Conservation (phyloP, 2,888 invertebrate species). For the Aporophyla lueneburgensis region DNA sequence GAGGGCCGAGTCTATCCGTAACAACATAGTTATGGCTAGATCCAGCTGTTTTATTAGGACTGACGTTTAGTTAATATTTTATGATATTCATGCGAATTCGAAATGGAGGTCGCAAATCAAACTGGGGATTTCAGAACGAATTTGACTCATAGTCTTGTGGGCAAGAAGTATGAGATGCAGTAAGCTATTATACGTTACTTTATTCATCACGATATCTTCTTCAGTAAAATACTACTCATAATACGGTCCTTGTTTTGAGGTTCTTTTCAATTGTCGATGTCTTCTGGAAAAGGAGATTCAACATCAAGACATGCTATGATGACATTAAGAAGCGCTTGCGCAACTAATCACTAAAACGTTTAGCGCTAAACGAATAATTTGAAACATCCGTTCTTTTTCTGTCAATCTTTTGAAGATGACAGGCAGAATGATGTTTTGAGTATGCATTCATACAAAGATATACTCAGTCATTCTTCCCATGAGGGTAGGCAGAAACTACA, state of each 20-base stretch:
- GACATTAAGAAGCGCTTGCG: neutral
- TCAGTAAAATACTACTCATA: neutral
- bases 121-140: neutral
- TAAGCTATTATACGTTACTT: neutral
- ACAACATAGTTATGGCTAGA: slow-evolving; percentile 12
- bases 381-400: too few relatives aligned
- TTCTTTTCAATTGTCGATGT: neutral
- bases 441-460: too few relatives aligned
- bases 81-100: slow-evolving; percentile 19
- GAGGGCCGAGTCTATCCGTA: neutral
- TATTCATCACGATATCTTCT: neutral
- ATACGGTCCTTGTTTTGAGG: neutral
- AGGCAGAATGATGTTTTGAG: too few relatives aligned
- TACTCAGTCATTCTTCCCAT: too few relatives aligned
- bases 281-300: neutral
- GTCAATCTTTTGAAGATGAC: too few relatives aligned
- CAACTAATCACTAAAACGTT: too few relatives aligned
- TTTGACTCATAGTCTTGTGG: neutral
- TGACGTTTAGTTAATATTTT: slow-evolving; percentile 40
- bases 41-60: slow-evolving; percentile 22
- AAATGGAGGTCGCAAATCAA: neutral
- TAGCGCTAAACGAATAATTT: too few relatives aligned
- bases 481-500: too few relatives aligned
- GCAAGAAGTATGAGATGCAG: neutral
- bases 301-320: neutral